phyloP scores from a whole-genome alignment of 2,888 invertebrate species.

The Melieria omissa region DNA sequence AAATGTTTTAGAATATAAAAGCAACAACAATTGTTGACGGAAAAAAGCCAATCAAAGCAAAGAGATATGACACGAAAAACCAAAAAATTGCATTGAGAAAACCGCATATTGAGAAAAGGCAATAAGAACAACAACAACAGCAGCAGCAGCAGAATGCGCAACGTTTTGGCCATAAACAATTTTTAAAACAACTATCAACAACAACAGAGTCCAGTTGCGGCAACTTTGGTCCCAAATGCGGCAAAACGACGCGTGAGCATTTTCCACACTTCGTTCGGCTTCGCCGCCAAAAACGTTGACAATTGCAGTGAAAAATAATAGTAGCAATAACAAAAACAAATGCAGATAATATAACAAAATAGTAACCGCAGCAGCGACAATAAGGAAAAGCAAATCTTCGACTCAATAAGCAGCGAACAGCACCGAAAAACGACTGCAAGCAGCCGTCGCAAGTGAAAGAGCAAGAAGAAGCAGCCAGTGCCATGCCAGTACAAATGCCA shows the following conservation, averaged over 20 bases:
- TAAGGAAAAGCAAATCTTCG: too few relatives aligned
- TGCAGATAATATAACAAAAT: constrained; percentile 27
- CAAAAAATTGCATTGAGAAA: not conserved
- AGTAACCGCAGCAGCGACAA: too few relatives aligned
- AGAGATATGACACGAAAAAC: constrained; percentile 20
- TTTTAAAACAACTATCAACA: constrained; percentile 57
- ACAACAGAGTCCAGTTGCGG: constrained; percentile 6
- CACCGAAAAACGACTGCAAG: too few relatives aligned
- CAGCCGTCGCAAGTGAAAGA: too few relatives aligned
- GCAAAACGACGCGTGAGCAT: too few relatives aligned
- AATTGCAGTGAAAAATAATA: not conserved
- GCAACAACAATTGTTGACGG: constrained; percentile 26
- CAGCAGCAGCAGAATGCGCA: constrained; percentile 54
- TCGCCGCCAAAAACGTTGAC: too few relatives aligned
- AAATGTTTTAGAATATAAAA: constrained; percentile 43
- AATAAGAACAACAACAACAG: constrained; percentile 3
- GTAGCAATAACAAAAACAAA: constrained; percentile 4
- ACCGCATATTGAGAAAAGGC: too few relatives aligned
- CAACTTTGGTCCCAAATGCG: too few relatives aligned
- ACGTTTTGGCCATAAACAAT: constrained; percentile 53
- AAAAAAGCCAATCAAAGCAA: constrained; percentile 16
- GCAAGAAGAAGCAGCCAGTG: too few relatives aligned
- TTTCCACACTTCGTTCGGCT: too few relatives aligned
- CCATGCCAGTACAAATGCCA: constrained; percentile 8
- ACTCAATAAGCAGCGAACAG: too few relatives aligned